Evolutionary conservation across 2,797 vertebrate genomes (phyloP).

Genomic region (Danio choprae): DNA sequence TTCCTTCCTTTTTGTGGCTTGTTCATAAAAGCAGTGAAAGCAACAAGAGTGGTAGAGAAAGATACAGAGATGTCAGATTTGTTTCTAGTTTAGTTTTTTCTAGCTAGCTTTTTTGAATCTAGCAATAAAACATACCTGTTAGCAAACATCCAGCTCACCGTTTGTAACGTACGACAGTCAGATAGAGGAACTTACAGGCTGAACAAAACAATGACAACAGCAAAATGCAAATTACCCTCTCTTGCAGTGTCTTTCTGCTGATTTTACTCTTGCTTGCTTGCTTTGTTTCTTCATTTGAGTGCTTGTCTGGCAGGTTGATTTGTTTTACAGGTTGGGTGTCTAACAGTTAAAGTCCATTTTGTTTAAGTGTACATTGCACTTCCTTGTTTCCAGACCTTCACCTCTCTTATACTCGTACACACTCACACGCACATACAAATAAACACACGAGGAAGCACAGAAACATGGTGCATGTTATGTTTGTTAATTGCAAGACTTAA

Average conservation of each 20-base stretch:
- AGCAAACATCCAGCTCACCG: background rate
- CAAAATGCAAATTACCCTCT: conserved; percentile 15
- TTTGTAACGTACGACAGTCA: background rate
- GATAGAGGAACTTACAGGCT: conserved; percentile 20
- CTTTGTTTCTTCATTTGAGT: conserved; percentile 18
- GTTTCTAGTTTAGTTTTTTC: background rate
- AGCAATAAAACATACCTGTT: background rate
- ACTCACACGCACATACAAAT: background rate
- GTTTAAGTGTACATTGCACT: conserved; percentile 71
- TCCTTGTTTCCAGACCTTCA: conserved; percentile 72
- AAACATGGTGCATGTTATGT: background rate
- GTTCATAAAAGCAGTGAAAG: conserved; percentile 89
- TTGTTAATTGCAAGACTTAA: background rate
- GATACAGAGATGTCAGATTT: background rate
- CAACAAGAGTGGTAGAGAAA: conserved; percentile 55
- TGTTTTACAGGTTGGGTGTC: background rate
- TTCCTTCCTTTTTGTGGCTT: conserved; percentile 82
- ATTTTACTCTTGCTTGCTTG: background rate
- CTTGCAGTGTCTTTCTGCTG: conserved; percentile 3
- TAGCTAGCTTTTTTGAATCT: background rate
- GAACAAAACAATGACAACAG: background rate
- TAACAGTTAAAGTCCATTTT: conserved; percentile 62
- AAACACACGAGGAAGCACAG: conserved; percentile 1
- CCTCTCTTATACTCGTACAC: background rate
- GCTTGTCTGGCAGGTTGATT: background rate